phyloP scores from a whole-genome alignment of 2,797 vertebrate species.

The Melanotaenia maccullochi region DNA sequence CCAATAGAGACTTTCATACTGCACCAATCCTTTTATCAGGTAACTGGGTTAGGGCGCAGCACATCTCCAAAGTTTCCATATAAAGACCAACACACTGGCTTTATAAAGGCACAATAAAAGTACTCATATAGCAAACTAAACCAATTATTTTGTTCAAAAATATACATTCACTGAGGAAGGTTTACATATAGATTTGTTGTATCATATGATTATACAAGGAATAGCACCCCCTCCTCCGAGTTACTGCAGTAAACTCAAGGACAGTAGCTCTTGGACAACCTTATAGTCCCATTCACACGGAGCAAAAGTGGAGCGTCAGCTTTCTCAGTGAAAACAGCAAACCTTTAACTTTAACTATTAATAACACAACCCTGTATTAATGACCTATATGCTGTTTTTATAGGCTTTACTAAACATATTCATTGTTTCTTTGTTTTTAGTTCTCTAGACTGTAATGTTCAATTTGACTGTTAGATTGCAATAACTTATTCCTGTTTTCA shows the following conservation, averaged over 20 bases:
- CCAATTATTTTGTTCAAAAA: background rate
- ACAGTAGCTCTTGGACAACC: background rate
- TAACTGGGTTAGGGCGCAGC: background rate
- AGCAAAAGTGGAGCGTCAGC: background rate
- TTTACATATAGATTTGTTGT: background rate
- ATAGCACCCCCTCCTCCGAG: background rate
- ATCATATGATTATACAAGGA: background rate
- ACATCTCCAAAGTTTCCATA: slow-evolving; percentile 1
- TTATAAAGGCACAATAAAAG: background rate
- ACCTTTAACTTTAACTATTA: background rate
- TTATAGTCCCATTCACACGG: background rate
- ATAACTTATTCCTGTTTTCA: background rate
- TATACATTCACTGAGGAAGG: background rate
- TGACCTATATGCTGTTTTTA: background rate
- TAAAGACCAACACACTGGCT: background rate
- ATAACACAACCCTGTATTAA: background rate
- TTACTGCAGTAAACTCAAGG: slow-evolving; percentile 2
- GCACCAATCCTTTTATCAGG: slow-evolving; percentile 1
- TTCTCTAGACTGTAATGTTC: background rate
- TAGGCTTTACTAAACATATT: background rate
- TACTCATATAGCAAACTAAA: background rate
- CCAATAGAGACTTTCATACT: background rate
- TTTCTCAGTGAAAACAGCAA: background rate
- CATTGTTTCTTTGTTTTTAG: background rate
- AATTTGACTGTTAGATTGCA: background rate